A percentile compares a stretch with the other conserved stretches of the same genome.
Conservation (phyloP, 2,888 invertebrate species). For the Eilema sororculum region DNA sequence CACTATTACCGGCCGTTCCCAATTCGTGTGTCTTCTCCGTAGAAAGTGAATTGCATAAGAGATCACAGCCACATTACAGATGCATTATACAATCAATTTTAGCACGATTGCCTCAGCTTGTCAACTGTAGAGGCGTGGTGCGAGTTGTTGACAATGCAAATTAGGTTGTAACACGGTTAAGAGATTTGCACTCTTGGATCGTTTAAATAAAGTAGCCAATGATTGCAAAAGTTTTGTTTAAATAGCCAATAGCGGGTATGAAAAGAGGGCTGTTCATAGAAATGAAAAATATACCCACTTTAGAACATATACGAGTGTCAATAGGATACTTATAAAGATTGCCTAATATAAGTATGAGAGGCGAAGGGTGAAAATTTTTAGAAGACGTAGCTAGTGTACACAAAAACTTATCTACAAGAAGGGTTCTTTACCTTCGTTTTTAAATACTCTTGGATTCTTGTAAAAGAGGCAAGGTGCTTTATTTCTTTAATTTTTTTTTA, state of each 20-base stretch:
- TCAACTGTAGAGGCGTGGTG: constrained; percentile 33
- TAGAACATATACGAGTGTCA: no score
- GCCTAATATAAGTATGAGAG: background rate
- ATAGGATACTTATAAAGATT: no score
- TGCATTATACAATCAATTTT: constrained; percentile 63
- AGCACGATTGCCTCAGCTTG: constrained; percentile 40
- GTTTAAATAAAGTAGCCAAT: background rate
- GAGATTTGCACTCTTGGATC: constrained; percentile 6
- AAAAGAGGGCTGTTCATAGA: background rate
- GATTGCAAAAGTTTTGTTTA: constrained; percentile 5
- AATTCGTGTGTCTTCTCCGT: constrained; percentile 47
- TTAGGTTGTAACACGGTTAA: constrained; percentile 13
- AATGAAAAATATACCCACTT: background rate
- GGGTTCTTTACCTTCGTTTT: no score
- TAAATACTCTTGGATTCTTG: no score
- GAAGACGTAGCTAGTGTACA: no score
- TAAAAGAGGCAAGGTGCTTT: no score
- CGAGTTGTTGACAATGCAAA: constrained; percentile 26
- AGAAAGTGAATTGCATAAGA: constrained; percentile 44
- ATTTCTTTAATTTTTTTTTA: no score
- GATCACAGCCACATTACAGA: constrained; percentile 55
- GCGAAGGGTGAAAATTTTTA: no score
- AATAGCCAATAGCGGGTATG: background rate
- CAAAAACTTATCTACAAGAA: no score
- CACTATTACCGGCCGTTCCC: constrained; percentile 42